Conservation (phyloP, 2,888 invertebrate genomes). For the Achlya flavicornis region DNA sequence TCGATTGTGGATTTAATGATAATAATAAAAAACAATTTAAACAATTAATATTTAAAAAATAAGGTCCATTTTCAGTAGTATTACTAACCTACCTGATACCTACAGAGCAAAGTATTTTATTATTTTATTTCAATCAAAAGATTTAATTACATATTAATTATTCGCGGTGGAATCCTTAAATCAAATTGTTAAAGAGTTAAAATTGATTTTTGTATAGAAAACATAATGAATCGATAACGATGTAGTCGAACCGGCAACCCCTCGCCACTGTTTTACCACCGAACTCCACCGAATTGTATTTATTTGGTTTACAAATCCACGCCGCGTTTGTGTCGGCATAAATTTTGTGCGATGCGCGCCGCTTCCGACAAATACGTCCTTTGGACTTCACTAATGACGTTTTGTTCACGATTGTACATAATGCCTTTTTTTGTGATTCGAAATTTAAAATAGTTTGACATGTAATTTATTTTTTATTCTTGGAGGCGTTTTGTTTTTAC, state of each 20-base stretch:
- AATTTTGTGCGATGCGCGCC: conserved; percentile 60
- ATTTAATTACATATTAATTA: no score
- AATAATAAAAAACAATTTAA: background rate
- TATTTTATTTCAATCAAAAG: background rate
- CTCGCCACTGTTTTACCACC: conserved; percentile 38
- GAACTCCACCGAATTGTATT: conserved; percentile 51
- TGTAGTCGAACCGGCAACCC: conserved; percentile 15
- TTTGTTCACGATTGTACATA: conserved; percentile 62
- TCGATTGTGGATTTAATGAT: conserved; percentile 21
- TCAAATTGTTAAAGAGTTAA: no score
- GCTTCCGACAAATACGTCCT: conserved; percentile 71
- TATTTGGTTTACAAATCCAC: conserved; percentile 70
- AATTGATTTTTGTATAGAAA: background rate
- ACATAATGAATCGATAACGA: conserved; percentile 20
- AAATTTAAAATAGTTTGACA: conserved; percentile 35
- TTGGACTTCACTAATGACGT: conserved; percentile 62
- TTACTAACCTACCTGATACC: background rate
- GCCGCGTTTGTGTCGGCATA: conserved; percentile 66
- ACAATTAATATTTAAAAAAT: no score
- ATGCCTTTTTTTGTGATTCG: conserved; percentile 28
- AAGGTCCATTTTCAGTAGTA: no score
- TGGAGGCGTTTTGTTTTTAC: conserved; percentile 13
- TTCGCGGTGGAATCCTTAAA: no score
- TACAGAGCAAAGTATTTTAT: background rate
- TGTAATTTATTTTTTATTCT: conserved; percentile 27